These are phyloP conservation scores for Leptinotarsa texana DNA, from an alignment of 1,140 invertebrate genomes.

Conservation along the genomic window DNA sequence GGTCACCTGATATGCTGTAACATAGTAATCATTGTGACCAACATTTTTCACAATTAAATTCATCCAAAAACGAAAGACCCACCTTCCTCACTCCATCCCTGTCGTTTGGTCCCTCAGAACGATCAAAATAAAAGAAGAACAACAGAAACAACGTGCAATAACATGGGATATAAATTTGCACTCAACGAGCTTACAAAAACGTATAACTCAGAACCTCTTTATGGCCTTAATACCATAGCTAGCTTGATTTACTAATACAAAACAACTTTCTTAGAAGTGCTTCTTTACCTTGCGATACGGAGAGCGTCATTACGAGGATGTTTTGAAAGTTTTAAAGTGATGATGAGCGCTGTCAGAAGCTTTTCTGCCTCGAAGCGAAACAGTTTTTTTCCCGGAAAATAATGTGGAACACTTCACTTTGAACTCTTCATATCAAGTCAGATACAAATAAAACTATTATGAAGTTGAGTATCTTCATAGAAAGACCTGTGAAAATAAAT, in stretches of 20 bases:
- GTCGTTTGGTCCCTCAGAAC: neutral
- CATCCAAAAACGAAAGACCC: too few species aligned
- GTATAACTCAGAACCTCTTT: constrained; percentile 3
- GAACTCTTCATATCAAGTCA: too few species aligned
- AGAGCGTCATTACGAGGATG: neutral
- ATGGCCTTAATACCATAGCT: constrained; percentile 9
- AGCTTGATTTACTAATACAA: constrained; percentile 8
- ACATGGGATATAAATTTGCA: constrained; percentile 14
- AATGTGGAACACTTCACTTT: too few species aligned
- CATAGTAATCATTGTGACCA: too few species aligned
- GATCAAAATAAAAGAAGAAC: neutral
- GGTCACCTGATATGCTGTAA: too few species aligned
- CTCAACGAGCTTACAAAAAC: constrained; percentile 6
- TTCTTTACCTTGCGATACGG: constrained; percentile 1
- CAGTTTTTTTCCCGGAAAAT: too few species aligned
- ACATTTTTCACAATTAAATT: too few species aligned
- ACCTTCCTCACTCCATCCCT: too few species aligned
- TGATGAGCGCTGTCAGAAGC: neutral
- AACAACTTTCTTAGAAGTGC: constrained; percentile 1
- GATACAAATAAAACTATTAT: too few species aligned
- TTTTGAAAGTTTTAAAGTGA: neutral
- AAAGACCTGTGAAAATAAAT: too few species aligned
- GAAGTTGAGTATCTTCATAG: too few species aligned
- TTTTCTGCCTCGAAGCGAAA: neutral
- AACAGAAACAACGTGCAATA: neutral